Conservation (phyloP, 2,888 invertebrate species). For the Galerucella pusilla region DNA sequence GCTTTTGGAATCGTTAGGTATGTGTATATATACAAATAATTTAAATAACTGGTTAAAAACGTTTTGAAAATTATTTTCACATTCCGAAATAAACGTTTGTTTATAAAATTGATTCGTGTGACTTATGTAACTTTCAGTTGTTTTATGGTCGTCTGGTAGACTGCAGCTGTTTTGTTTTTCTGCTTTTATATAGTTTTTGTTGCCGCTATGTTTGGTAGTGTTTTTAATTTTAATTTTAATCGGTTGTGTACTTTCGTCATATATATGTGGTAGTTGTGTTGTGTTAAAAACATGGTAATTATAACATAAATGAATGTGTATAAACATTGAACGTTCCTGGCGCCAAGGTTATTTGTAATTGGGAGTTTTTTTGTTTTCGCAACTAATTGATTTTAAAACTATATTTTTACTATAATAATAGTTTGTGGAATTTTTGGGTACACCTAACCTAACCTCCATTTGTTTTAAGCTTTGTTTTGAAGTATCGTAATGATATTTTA, state of each 20-base stretch:
- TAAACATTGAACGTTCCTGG: neutral
- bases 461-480: neutral
- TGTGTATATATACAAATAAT: constrained; percentile 10
- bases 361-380: neutral
- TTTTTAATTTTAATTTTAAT: neutral
- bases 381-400: neutral
- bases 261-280: neutral
- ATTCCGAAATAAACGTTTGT: constrained; percentile 18
- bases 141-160: constrained; percentile 17
- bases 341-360: neutral
- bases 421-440: neutral
- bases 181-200: neutral
- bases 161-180: constrained; percentile 17
- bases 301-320: neutral
- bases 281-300: neutral
- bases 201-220: neutral
- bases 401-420: neutral
- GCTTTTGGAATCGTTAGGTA: constrained; percentile 20
- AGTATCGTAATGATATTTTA: neutral
- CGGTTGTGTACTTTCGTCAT: neutral
- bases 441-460: neutral
- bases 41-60: constrained; percentile 25
- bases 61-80: constrained; percentile 13
- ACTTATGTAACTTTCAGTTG: constrained; percentile 27
- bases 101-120: constrained; percentile 21